Conservation (phyloP, 2,888 invertebrate genomes). For the Cantharis rustica region DNA sequence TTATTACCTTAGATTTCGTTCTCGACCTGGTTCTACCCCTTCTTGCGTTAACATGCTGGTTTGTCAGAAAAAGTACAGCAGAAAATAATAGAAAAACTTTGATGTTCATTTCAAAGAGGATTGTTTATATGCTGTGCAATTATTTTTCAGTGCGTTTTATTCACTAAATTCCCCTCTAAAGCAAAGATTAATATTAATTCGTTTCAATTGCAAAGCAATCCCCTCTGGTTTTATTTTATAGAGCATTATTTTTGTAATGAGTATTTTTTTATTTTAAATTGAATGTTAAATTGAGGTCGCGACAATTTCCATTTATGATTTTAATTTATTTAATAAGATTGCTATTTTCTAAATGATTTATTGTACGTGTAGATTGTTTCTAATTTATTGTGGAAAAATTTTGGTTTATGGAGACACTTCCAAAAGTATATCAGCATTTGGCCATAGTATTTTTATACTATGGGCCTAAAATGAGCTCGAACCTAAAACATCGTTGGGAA, state of each 20-base stretch:
- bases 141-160: slow-evolving; percentile 13
- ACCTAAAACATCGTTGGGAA: too few species aligned
- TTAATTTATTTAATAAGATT: background rate
- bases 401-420: background rate
- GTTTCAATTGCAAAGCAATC: slow-evolving; percentile 23
- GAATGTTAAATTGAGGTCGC: background rate
- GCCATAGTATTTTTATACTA: too few species aligned
- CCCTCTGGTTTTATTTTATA: slow-evolving; percentile 19
- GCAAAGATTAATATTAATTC: slow-evolving; percentile 23
- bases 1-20: slow-evolving; percentile 72
- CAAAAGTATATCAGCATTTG: too few species aligned
- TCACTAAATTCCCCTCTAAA: slow-evolving; percentile 16
- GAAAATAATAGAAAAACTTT: slow-evolving; percentile 34
- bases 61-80: slow-evolving; percentile 23
- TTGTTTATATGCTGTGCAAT: slow-evolving; percentile 12
- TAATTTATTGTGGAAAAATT: background rate
- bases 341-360: background rate
- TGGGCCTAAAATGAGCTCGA: too few species aligned
- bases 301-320: background rate
- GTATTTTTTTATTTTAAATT: slow-evolving; percentile 15
- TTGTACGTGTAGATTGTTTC: background rate
- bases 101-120: slow-evolving; percentile 40
- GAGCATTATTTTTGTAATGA: slow-evolving; percentile 16
- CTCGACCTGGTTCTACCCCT: slow-evolving; percentile 74
- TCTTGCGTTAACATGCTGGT: slow-evolving; percentile 56